Conservation (phyloP, 2,113 vertebrate species). For the human region DNA sequence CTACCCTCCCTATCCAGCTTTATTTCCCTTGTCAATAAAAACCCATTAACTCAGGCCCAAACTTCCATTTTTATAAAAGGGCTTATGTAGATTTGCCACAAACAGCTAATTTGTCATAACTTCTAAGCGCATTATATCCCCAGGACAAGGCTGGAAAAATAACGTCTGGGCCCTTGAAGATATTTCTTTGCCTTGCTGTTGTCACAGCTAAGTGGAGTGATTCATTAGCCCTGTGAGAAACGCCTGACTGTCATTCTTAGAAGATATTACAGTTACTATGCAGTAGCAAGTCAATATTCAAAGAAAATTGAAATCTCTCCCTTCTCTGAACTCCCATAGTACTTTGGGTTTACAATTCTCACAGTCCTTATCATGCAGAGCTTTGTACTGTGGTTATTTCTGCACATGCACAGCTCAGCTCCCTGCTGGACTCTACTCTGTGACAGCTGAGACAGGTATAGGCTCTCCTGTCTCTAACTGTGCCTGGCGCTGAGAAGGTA, state of each 20-base stretch:
- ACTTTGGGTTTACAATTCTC: not conserved
- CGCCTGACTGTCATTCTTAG: constrained; percentile 55
- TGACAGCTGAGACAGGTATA: not conserved
- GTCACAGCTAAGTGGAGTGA: constrained; percentile 72
- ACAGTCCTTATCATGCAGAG: not conserved
- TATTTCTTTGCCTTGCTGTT: constrained; percentile 66
- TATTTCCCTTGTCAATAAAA: constrained; percentile 62
- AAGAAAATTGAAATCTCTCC: constrained; percentile 64
- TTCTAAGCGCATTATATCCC: constrained; percentile 60
- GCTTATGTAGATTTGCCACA: constrained; percentile 59
- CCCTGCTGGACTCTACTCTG: not conserved
- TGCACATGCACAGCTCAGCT: not conserved
- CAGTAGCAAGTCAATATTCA: constrained; percentile 61
- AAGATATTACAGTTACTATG: constrained; percentile 44
- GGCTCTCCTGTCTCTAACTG: not conserved
- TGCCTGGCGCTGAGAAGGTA: not conserved
- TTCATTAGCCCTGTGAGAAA: constrained; percentile 69
- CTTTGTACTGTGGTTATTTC: not conserved
- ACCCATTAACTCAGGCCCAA: constrained; percentile 49
- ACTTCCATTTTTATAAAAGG: constrained; percentile 61
- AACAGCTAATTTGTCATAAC: constrained; percentile 69
- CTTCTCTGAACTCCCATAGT: constrained; percentile 4
- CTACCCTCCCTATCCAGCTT: not conserved
- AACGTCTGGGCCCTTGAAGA: constrained; percentile 68
- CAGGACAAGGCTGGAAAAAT: constrained; percentile 57